Conservation (phyloP, 2,797 vertebrate species). For the Cephalopachus bancanus region DNA sequence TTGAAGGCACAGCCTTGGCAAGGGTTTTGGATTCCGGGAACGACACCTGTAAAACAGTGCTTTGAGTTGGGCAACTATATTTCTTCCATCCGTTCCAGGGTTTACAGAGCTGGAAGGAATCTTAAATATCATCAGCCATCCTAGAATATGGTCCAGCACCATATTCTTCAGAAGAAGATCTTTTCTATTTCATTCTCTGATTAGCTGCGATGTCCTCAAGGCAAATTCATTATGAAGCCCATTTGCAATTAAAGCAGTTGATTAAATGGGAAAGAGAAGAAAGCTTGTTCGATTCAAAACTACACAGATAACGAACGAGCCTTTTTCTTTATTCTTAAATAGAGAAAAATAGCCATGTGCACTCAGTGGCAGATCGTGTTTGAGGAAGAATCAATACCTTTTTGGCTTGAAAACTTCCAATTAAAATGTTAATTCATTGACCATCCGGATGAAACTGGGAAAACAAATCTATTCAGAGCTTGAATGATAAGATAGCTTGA, state of each 20-base stretch:
- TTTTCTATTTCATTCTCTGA: background rate
- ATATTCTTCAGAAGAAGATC: background rate
- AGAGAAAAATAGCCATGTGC: constrained; percentile 16
- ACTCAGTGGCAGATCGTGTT: background rate
- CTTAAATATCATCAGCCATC: constrained; percentile 33
- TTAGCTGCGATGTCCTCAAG: constrained; percentile 61
- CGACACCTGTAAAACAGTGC: constrained; percentile 51
- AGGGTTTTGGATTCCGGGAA: constrained; percentile 51
- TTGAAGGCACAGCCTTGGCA: constrained; percentile 69
- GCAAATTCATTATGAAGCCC: constrained; percentile 54
- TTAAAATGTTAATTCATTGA: constrained; percentile 17
- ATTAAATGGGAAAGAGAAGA: constrained; percentile 42
- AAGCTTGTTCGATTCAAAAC: constrained; percentile 1
- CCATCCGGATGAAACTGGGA: background rate
- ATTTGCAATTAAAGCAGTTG: constrained; percentile 32
- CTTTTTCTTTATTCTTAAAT: background rate
- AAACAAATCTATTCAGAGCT: background rate
- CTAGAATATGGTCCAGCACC: background rate
- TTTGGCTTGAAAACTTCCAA: background rate
- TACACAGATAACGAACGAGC: background rate
- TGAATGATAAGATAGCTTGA: constrained; percentile 10
- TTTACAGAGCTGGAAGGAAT: background rate
- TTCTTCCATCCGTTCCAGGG: constrained; percentile 52
- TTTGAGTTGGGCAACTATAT: constrained; percentile 44
- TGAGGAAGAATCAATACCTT: background rate